phyloP scores from a whole-genome alignment of 2,888 invertebrate species.

The Drosophila austrosaltans region DNA sequence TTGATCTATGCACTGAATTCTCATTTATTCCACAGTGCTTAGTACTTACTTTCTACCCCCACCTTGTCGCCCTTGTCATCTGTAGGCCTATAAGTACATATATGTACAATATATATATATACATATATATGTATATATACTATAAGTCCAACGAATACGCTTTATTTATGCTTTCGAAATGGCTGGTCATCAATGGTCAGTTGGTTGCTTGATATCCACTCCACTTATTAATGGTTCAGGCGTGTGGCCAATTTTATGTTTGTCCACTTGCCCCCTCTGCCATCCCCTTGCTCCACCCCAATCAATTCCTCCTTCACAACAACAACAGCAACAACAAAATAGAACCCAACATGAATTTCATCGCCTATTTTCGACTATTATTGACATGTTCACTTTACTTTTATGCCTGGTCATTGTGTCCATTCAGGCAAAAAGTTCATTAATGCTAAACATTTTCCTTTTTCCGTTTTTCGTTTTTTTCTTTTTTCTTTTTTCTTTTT shows the following conservation, averaged over 20 bases:
- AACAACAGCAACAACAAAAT: neutral
- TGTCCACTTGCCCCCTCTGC: neutral
- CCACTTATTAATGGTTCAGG: slow-evolving; percentile 46
- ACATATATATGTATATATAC: neutral
- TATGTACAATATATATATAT: neutral
- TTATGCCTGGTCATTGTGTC: slow-evolving; percentile 15
- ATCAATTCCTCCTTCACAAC: neutral
- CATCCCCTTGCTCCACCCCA: neutral
- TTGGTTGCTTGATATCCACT: slow-evolving; percentile 4
- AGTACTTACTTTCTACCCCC: neutral
- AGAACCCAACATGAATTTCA: slow-evolving; percentile 24
- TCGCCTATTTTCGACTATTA: slow-evolving; percentile 20
- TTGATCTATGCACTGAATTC: neutral
- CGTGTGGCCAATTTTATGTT: slow-evolving; percentile 31
- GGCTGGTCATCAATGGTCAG: slow-evolving; percentile 12
- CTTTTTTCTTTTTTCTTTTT: no score
- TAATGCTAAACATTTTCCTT: slow-evolving; percentile 6
- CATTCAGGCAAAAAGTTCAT: slow-evolving; percentile 24
- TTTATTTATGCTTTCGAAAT: slow-evolving; percentile 23
- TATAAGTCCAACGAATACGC: neutral
- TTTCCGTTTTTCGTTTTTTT: neutral
- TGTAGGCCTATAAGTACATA: neutral
- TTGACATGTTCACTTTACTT: slow-evolving; percentile 15
- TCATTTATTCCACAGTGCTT: neutral
- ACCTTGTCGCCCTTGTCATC: neutral